phyloP scores from a whole-genome alignment of 1,140 invertebrate species.

The Hypsibius dujardini region DNA sequence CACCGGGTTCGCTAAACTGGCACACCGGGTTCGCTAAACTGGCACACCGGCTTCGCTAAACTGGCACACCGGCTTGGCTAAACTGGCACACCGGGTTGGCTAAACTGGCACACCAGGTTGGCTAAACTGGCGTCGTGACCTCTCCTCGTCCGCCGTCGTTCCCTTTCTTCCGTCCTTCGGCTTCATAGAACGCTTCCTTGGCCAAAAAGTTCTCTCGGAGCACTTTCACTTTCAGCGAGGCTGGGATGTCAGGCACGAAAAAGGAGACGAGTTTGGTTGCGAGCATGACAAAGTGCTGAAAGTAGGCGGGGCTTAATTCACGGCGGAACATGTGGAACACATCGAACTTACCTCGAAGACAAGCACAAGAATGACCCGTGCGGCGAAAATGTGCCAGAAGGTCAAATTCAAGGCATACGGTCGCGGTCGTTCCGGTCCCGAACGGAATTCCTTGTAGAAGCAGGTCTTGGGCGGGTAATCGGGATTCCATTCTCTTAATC shows the following conservation, averaged over 20 bases:
- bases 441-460: constrained; percentile 61
- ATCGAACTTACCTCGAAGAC: constrained; percentile 62
- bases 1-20: too few relatives aligned
- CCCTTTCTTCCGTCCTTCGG: constrained; percentile 31
- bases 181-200: constrained; percentile 56
- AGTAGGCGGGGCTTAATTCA: constrained; percentile 25
- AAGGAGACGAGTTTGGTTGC: constrained; percentile 80
- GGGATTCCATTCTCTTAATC: constrained; percentile 22
- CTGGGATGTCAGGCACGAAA: constrained; percentile 74
- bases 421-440: constrained; percentile 45
- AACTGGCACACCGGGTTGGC: too few relatives aligned
- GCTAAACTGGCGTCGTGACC: too few relatives aligned
- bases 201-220: constrained; percentile 60
- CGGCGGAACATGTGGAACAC: too few relatives aligned
- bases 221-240: constrained; percentile 59
- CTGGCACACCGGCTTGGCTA: too few relatives aligned
- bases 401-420: constrained; percentile 54
- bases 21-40: too few relatives aligned
- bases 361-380: constrained; percentile 71
- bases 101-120: too few relatives aligned
- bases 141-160: too few relatives aligned
- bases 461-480: neutral
- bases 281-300: constrained; percentile 73
- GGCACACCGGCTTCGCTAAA: too few relatives aligned
- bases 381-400: constrained; percentile 77